A percentile compares a stretch with the other conserved stretches of the same genome.
phyloP scores from a whole-genome alignment of 2,888 invertebrate genomes.

The Cepaea hortensis region DNA sequence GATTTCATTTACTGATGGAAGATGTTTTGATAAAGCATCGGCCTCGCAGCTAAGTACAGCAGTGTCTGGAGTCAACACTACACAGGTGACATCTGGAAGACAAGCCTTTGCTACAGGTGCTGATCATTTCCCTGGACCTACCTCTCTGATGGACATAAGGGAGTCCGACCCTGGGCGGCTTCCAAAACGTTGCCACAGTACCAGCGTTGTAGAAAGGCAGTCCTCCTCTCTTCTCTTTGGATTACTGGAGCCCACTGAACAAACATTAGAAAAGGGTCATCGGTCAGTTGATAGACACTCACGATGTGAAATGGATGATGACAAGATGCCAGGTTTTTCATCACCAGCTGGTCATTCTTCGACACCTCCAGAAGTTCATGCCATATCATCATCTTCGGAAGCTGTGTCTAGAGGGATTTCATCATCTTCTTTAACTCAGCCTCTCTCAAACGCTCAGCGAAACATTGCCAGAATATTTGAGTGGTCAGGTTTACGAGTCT shows the following conservation, averaged over 20 bases:
- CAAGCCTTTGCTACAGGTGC: not conserved
- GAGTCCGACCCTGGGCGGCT: not conserved
- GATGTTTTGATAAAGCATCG: not conserved
- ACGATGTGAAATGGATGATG: slow-evolving; percentile 13
- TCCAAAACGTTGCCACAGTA: slow-evolving; percentile 44
- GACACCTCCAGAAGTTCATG: slow-evolving; percentile 1
- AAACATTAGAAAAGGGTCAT: not conserved
- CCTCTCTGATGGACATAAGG: not conserved
- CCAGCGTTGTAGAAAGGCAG: slow-evolving; percentile 41
- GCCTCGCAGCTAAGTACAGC: not conserved
- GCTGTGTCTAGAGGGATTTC: not conserved
- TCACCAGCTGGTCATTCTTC: not conserved
- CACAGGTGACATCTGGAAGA: not conserved
- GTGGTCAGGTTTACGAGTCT: slow-evolving; percentile 37
- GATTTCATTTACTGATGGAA: not conserved
- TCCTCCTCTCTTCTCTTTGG: slow-evolving; percentile 5
- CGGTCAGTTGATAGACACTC: not conserved
- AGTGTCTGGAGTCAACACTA: not conserved
- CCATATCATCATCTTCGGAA: slow-evolving; percentile 9
- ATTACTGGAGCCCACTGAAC: not conserved
- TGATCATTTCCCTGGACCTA: not conserved
- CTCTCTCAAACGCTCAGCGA: slow-evolving; percentile 32
- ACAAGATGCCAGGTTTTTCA: not conserved
- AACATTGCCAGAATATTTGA: slow-evolving; percentile 52
- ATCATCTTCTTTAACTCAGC: not conserved